phyloP scores from a whole-genome alignment of 2,888 invertebrate genomes.

The Lutraria lutraria region DNA sequence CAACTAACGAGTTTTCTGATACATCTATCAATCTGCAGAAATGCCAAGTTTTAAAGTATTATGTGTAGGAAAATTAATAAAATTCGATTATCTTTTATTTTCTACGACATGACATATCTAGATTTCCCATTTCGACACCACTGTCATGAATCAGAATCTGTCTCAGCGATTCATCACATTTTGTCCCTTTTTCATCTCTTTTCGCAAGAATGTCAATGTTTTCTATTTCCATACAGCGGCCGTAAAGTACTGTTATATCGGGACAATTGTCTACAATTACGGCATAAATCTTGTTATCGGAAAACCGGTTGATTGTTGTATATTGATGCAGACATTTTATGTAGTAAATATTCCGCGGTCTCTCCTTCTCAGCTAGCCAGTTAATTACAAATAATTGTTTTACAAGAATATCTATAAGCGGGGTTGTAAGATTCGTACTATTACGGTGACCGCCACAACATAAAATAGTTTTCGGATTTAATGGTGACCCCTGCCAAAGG shows the following conservation, averaged over 20 bases:
- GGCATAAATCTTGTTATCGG: conserved; percentile 10
- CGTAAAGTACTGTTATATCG: background rate
- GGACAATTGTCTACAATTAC: background rate
- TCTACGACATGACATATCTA: too few species aligned
- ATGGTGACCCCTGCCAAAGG: background rate
- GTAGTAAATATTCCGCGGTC: background rate
- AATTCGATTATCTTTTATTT: too few species aligned
- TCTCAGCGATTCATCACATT: background rate
- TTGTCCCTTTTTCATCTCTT: background rate
- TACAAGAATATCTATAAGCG: background rate
- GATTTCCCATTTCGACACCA: too few species aligned
- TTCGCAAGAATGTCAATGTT: background rate
- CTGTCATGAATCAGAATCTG: background rate
- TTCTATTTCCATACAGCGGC: background rate
- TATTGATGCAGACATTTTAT: background rate
- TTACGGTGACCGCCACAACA: background rate
- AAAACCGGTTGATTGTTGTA: background rate
- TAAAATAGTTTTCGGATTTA: background rate
- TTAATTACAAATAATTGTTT: conserved; percentile 13
- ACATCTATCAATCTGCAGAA: too few species aligned
- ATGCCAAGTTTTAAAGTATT: too few species aligned
- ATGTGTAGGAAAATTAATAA: too few species aligned
- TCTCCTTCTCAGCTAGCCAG: background rate
- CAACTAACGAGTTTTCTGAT: too few species aligned
- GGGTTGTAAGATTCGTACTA: background rate